Conservation (phyloP, 2,797 vertebrate genomes). For the Macropodus opercularis region DNA sequence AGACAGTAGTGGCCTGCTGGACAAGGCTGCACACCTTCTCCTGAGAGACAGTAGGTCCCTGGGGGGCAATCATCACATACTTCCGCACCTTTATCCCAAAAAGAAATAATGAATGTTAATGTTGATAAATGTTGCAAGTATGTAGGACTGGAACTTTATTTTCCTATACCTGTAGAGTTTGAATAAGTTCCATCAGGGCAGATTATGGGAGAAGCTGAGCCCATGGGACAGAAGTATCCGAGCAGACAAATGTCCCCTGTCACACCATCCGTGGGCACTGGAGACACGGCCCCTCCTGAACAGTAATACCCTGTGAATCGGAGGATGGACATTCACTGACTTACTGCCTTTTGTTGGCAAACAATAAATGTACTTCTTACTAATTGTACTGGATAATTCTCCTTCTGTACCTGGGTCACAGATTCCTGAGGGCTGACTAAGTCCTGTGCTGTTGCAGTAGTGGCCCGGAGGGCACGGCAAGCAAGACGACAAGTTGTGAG, state of each 20-base stretch:
- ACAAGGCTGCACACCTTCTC: conserved; percentile 79
- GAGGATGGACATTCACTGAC: not conserved
- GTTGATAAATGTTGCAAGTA: not conserved
- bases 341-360: not conserved
- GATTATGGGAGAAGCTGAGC: conserved; percentile 73
- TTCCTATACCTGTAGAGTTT: conserved; percentile 82
- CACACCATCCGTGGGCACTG: conserved; percentile 77
- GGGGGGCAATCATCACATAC: conserved; percentile 83
- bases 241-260: conserved; percentile 82
- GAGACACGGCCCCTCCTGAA: conserved; percentile 73
- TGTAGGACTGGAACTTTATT: not conserved
- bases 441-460: conserved; percentile 85
- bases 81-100: conserved; percentile 73
- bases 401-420: conserved; percentile 87
- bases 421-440: conserved; percentile 78
- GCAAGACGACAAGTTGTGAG: conserved; percentile 81
- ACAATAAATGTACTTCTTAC: not conserved
- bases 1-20: conserved; percentile 86
- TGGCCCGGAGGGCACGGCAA: conserved; percentile 84
- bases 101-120: not conserved
- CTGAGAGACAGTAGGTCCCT: conserved; percentile 85
- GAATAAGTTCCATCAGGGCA: conserved; percentile 83
- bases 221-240: conserved; percentile 82
- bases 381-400: not conserved
- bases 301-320: conserved; percentile 87